phyloP scores from a whole-genome alignment of 2,113 vertebrate genomes.

The Jacana jacana region DNA sequence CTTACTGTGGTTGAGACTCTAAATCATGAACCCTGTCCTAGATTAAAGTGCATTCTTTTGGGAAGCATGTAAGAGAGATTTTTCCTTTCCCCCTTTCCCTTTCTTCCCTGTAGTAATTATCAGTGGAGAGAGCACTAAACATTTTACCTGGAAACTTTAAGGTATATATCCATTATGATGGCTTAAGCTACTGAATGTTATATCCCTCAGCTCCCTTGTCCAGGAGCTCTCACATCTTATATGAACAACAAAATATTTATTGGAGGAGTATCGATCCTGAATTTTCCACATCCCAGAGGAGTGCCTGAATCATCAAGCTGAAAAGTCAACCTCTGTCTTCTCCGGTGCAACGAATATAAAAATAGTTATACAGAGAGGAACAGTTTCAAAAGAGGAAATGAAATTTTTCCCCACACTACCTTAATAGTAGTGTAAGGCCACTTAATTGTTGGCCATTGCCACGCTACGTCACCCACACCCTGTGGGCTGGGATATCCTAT shows the following conservation, averaged over 20 bases:
- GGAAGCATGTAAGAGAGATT: background rate
- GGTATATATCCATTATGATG: background rate
- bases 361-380: background rate
- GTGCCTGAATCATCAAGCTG: background rate
- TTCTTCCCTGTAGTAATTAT: background rate
- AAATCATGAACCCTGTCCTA: background rate
- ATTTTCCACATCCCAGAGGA: background rate
- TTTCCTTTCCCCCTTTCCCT: background rate
- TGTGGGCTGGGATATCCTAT: background rate
- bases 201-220: background rate
- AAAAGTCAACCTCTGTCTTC: background rate
- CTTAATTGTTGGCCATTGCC: background rate
- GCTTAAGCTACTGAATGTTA: background rate
- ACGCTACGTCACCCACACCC: background rate
- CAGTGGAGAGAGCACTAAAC: background rate
- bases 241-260: background rate
- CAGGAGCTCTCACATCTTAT: background rate
- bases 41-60: background rate
- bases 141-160: background rate
- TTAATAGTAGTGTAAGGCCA: background rate
- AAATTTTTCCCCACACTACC: background rate
- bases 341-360: background rate
- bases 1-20: background rate
- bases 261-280: background rate
- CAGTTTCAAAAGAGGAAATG: background rate